A percentile compares a stretch with the other conserved stretches of the same genome.
Conservation (phyloP, 2,797 vertebrate species). For the Lepus townsendii region DNA sequence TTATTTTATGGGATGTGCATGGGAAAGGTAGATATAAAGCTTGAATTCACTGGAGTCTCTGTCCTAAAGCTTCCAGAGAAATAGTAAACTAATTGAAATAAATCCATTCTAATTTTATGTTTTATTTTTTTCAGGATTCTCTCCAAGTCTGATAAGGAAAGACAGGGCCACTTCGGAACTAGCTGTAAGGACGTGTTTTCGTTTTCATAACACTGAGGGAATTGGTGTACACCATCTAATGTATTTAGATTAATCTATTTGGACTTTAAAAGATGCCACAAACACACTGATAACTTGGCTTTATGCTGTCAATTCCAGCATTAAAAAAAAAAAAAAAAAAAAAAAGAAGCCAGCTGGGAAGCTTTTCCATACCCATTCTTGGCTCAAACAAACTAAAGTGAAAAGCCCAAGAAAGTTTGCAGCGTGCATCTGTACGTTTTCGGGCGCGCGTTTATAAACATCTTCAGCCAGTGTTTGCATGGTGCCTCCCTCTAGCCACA, state of each 20-base stretch:
- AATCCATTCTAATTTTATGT: conserved; percentile 65
- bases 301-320: neutral
- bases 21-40: conserved; percentile 50
- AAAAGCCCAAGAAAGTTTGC: conserved; percentile 71
- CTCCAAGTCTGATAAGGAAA: conserved; percentile 48
- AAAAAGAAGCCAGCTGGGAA: neutral
- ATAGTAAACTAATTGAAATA: conserved; percentile 67
- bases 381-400: neutral
- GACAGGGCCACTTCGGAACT: conserved; percentile 67
- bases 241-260: conserved; percentile 63
- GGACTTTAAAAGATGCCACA: conserved; percentile 52
- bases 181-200: conserved; percentile 63
- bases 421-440: conserved; percentile 20
- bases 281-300: conserved; percentile 48
- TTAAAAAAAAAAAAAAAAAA: neutral
- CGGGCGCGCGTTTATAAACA: conserved; percentile 49
- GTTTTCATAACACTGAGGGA: conserved; percentile 41
- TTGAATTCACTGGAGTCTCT: conserved; percentile 27
- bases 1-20: conserved; percentile 70
- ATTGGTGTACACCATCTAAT: conserved; percentile 56
- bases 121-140: conserved; percentile 5
- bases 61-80: conserved; percentile 54
- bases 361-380: neutral
- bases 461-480: neutral
- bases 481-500: neutral